phyloP scores from a whole-genome alignment of 2,888 invertebrate species.

The Pimpla rufipes region DNA sequence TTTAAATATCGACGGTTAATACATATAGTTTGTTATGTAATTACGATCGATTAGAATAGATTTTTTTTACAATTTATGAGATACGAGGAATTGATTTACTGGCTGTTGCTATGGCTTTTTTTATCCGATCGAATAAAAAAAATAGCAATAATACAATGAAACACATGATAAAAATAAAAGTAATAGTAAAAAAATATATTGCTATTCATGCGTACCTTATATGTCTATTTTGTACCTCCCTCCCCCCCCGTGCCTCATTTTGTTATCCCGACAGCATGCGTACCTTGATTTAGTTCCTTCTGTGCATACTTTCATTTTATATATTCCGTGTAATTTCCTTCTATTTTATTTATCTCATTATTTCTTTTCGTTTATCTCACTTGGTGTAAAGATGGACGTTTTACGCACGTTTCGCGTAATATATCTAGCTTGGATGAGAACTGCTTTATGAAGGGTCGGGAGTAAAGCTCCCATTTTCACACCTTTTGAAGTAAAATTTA shows the following conservation, averaged over 20 bases:
- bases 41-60: neutral
- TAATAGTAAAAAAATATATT: neutral
- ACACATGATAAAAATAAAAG: neutral
- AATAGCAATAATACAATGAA: neutral
- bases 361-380: no score
- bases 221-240: neutral
- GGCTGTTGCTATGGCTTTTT: neutral
- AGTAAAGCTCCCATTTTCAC: no score
- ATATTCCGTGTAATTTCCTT: no score
- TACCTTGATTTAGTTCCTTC: no score
- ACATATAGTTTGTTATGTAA: neutral
- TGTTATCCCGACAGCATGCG: neutral
- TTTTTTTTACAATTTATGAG: slow-evolving; percentile 1
- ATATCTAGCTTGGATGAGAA: no score
- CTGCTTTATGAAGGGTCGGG: no score
- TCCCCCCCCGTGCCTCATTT: neutral
- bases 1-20: neutral
- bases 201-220: neutral
- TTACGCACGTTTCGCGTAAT: no score
- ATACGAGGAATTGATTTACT: neutral
- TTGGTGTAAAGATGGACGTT: no score
- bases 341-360: no score
- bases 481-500: no score
- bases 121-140: neutral
- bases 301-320: no score